Conservation (phyloP, 2,888 invertebrate species). For the Aleiodes leptofemur region DNA sequence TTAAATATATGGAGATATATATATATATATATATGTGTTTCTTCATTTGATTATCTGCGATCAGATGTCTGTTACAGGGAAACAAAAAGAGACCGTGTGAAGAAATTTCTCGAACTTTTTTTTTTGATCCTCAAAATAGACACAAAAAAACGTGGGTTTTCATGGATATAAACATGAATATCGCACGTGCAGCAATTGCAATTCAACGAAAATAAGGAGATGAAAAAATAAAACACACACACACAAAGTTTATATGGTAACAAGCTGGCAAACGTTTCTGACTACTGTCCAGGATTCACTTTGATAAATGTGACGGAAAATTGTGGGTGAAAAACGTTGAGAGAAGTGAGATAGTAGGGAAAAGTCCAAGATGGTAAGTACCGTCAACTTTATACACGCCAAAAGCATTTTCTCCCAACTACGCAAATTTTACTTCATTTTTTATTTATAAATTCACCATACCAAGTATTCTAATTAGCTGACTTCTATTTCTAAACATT, state of each 20-base stretch:
- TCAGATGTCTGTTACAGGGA: not conserved
- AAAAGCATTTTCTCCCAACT: constrained; percentile 20
- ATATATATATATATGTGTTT: not conserved
- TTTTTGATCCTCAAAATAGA: no score
- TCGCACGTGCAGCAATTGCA: constrained; percentile 51
- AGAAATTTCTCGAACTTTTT: no score
- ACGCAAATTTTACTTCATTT: no score
- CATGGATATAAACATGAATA: constrained; percentile 54
- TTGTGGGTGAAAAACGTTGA: constrained; percentile 61
- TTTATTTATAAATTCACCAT: not conserved
- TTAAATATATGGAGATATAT: no score
- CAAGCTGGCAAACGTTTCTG: constrained; percentile 74
- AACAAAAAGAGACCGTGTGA: no score
- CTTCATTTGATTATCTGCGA: constrained; percentile 6
- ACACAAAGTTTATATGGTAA: constrained; percentile 63
- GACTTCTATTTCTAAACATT: constrained; percentile 63
- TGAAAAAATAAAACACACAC: constrained; percentile 38
- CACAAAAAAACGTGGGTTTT: constrained; percentile 37
- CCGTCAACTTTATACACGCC: constrained; percentile 44
- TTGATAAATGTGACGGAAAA: constrained; percentile 75
- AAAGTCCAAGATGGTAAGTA: constrained; percentile 51
- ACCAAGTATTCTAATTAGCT: constrained; percentile 68
- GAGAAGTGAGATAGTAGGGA: constrained; percentile 34
- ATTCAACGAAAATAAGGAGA: no score
- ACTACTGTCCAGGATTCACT: constrained; percentile 68